A percentile compares a stretch with the other conserved stretches of the same genome.
Conservation (phyloP, 2,113 vertebrate genomes). For the Ptyas mucosa region DNA sequence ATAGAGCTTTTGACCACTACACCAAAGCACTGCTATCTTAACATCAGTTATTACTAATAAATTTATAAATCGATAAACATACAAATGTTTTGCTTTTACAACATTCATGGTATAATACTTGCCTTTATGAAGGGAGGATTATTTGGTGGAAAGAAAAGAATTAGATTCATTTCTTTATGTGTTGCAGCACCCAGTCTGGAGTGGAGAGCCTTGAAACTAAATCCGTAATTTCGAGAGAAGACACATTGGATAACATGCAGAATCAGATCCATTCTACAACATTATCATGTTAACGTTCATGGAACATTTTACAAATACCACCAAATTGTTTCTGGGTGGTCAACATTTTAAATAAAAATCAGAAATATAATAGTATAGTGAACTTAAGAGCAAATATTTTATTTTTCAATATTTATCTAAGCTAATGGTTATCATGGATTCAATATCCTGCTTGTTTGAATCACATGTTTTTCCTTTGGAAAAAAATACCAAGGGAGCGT, state of each 20-base stretch:
- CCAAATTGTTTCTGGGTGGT: neutral
- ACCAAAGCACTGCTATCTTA: neutral
- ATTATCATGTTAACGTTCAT: neutral
- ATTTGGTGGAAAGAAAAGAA: neutral
- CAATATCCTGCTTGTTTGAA: conserved; percentile 46
- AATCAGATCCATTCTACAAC: conserved; percentile 19
- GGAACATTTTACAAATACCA: neutral
- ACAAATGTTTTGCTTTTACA: neutral
- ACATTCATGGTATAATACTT: neutral
- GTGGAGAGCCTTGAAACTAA: neutral
- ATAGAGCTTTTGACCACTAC: neutral
- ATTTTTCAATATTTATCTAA: conserved; percentile 38
- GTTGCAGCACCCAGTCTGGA: neutral
- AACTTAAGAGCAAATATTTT: conserved; percentile 15
- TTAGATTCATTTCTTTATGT: neutral
- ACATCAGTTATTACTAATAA: neutral
- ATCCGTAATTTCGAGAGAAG: neutral
- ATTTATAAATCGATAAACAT: neutral
- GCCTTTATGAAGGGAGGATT: neutral
- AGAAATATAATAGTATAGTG: conserved; percentile 30
- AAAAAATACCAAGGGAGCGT: conserved; percentile 58
- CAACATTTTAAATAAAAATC: conserved; percentile 48
- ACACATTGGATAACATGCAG: neutral
- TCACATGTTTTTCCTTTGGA: conserved; percentile 44
- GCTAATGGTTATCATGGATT: conserved; percentile 12